Percentiles rank a stretch among this genome's conserved stretches.
Evolutionary conservation across 2,797 vertebrate genomes (phyloP).

Genomic region (Dendrocincla tyrannina): DNA sequence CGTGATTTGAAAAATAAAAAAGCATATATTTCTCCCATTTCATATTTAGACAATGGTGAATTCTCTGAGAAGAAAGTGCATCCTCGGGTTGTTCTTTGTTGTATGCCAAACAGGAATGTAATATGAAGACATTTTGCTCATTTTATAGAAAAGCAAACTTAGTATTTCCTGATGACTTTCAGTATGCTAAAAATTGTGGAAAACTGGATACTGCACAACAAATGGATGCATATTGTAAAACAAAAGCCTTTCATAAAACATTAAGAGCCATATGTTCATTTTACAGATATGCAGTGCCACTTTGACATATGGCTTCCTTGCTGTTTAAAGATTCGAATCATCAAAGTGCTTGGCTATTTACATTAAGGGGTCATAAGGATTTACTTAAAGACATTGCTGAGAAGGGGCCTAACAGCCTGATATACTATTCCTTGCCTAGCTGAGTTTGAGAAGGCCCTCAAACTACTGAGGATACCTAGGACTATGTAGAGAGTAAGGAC

Average conservation of each 20-base stretch:
- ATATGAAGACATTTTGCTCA: neutral
- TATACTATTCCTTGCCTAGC: neutral
- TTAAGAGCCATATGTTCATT: neutral
- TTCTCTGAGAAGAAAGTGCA: neutral
- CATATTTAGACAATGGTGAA: neutral
- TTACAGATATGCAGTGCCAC: neutral
- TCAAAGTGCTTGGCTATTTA: neutral
- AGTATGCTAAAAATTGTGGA: constrained; percentile 30
- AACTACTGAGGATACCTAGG: neutral
- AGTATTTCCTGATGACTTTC: neutral
- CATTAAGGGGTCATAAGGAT: neutral
- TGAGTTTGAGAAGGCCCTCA: neutral
- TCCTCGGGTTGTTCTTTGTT: neutral
- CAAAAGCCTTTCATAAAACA: constrained; percentile 41
- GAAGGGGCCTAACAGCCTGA: neutral
- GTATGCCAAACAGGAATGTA: neutral
- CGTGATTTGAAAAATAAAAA: constrained; percentile 9
- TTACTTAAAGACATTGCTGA: neutral
- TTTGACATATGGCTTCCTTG: constrained; percentile 36
- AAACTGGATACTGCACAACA: neutral
- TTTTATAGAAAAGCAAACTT: neutral
- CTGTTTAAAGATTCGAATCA: neutral
- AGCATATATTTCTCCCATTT: neutral
- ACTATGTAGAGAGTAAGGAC: neutral
- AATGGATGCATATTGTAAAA: neutral